Evolutionary conservation across 2,888 invertebrate species (phyloP).

Genomic region (Synergus japonicus): DNA sequence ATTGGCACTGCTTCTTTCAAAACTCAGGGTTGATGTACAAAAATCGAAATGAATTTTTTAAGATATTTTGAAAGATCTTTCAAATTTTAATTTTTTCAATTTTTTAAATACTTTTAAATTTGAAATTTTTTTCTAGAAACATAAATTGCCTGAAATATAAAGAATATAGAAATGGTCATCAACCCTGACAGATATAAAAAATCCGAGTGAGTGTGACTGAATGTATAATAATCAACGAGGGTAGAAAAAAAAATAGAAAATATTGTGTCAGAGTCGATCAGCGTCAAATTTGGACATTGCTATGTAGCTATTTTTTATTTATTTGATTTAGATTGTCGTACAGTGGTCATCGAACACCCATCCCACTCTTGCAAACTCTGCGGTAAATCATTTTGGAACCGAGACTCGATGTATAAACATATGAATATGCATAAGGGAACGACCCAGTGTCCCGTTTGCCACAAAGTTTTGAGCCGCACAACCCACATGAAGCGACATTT

Average conservation of each 20-base stretch:
- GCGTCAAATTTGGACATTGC: conserved; percentile 47
- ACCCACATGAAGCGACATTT: conserved; percentile 77
- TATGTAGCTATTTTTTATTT: conserved; percentile 61
- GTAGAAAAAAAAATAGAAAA: conserved; percentile 43
- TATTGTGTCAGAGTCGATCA: conserved; percentile 3
- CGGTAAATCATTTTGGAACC: conserved; percentile 78
- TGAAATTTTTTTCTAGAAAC: neutral
- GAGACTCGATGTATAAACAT: conserved; percentile 79
- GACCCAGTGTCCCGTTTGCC: conserved; percentile 78
- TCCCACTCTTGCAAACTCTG: conserved; percentile 78
- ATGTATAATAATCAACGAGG: conserved; percentile 46
- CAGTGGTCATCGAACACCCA: conserved; percentile 77
- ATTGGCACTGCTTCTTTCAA: conserved; percentile 23
- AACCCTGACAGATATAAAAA: conserved; percentile 39
- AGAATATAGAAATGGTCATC: conserved; percentile 40
- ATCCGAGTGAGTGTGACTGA: conserved; percentile 50
- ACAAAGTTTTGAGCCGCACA: conserved; percentile 78
- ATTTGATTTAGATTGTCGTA: conserved; percentile 76
- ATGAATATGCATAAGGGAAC: conserved; percentile 79
- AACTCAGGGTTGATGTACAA: conserved; percentile 1
- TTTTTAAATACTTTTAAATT: no score
- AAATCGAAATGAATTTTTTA: neutral
- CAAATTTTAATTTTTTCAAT: no score
- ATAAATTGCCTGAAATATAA: neutral
- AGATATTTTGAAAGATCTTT: no score